A percentile compares a stretch with the other conserved stretches of the same genome.
Conservation (phyloP, 2,797 vertebrate species). For the Mycteria americana region DNA sequence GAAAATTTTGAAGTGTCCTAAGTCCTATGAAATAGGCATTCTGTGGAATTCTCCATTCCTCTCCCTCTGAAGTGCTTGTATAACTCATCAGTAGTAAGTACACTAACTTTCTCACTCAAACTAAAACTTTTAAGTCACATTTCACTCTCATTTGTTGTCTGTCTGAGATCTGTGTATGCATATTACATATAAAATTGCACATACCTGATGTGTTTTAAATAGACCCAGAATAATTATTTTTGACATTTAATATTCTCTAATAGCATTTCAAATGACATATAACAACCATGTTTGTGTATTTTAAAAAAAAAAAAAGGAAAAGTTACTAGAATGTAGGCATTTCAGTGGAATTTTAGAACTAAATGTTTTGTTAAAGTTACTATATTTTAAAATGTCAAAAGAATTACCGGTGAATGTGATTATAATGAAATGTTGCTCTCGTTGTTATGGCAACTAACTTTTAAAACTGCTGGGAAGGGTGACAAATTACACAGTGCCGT, state of each 20-base stretch:
- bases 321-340: not conserved
- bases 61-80: not conserved
- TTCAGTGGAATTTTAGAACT: not conserved
- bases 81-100: not conserved
- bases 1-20: not conserved
- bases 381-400: not conserved
- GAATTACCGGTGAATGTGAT: not conserved
- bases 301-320: not conserved
- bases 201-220: not conserved
- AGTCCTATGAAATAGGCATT: not conserved
- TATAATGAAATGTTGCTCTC: constrained; percentile 49
- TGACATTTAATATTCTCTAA: not conserved
- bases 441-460: constrained; percentile 62
- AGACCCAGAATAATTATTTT: not conserved
- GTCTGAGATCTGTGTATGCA: not conserved
- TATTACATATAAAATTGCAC: not conserved
- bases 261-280: not conserved
- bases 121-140: not conserved
- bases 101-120: not conserved
- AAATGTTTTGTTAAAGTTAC: constrained; percentile 17
- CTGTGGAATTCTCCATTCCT: not conserved
- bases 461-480: not conserved
- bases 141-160: not conserved
- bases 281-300: not conserved
- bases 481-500: not conserved